phyloP scores from a whole-genome alignment of 1,140 invertebrate species.

The Bombus huntii region DNA sequence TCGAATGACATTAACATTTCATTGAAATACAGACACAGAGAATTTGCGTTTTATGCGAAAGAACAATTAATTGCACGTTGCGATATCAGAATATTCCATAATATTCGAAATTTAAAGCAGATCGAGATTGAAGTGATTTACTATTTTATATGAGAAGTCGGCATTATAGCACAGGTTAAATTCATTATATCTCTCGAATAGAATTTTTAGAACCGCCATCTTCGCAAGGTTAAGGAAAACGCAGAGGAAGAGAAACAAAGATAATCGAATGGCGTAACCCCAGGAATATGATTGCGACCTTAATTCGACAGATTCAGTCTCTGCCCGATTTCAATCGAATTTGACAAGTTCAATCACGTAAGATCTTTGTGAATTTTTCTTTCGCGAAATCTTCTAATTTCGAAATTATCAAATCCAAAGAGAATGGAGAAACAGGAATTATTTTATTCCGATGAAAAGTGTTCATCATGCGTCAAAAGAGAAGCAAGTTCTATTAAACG shows the following conservation, averaged over 20 bases:
- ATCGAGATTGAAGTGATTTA: not conserved
- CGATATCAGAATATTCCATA: not conserved
- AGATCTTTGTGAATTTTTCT: not conserved
- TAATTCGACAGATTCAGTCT: not conserved
- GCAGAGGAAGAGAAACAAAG: not conserved
- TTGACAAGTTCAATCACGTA: not conserved
- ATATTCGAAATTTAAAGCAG: not conserved
- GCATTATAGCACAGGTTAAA: not conserved
- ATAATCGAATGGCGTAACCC: not conserved
- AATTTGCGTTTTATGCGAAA: not conserved
- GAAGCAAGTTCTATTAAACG: too few species aligned
- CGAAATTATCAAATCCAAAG: too few species aligned
- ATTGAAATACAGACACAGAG: not conserved
- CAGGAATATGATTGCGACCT: not conserved
- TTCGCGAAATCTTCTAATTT: too few species aligned
- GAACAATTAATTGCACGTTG: too few species aligned
- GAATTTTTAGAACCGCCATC: too few species aligned
- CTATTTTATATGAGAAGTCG: not conserved
- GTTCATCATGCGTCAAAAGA: too few species aligned
- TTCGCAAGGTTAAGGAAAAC: not conserved
- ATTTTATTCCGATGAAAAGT: too few species aligned
- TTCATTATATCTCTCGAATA: too few species aligned
- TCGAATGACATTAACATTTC: not conserved
- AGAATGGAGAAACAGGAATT: too few species aligned
- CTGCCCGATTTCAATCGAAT: not conserved